Conservation (phyloP, 2,797 vertebrate genomes). For the Lutjanus campechanus region DNA sequence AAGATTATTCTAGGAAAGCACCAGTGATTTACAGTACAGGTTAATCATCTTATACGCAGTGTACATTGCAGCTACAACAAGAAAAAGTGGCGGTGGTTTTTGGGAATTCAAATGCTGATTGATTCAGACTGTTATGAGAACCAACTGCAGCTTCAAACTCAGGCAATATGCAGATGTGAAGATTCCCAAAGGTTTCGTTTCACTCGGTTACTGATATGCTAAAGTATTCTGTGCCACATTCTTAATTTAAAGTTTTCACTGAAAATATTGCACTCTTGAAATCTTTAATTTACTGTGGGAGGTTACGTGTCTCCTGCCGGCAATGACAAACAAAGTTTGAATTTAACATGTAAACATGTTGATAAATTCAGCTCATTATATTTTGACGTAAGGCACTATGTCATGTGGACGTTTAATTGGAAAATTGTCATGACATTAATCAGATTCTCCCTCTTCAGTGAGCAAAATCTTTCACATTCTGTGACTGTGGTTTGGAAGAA, state of each 20-base stretch:
- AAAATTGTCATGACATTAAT: slow-evolving; percentile 8
- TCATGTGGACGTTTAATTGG: slow-evolving; percentile 18
- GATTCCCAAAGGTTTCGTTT: slow-evolving; percentile 17
- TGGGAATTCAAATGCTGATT: slow-evolving; percentile 5
- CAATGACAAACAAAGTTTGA: neutral
- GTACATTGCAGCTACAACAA: neutral
- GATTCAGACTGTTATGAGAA: slow-evolving; percentile 22
- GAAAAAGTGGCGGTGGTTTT: slow-evolving; percentile 3
- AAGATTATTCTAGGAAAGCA: slow-evolving; percentile 8
- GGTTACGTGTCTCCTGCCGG: slow-evolving; percentile 6
- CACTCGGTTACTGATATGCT: slow-evolving; percentile 4
- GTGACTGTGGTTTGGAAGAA: slow-evolving; percentile 18
- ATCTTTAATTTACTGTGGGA: neutral
- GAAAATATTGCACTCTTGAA: slow-evolving; percentile 5
- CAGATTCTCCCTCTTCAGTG: neutral
- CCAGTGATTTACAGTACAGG: neutral
- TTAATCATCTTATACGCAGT: neutral
- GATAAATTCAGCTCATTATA: neutral
- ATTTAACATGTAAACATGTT: slow-evolving; percentile 8
- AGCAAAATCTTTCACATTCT: slow-evolving; percentile 5
- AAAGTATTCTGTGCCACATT: neutral
- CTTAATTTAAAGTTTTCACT: slow-evolving; percentile 19
- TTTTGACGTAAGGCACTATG: slow-evolving; percentile 18
- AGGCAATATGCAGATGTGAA: slow-evolving; percentile 21
- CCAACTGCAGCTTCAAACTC: slow-evolving; percentile 8